Base-by-base conservation (phyloP, 2,113 vertebrate species). In the Microcebus tavaratra region DNA sequence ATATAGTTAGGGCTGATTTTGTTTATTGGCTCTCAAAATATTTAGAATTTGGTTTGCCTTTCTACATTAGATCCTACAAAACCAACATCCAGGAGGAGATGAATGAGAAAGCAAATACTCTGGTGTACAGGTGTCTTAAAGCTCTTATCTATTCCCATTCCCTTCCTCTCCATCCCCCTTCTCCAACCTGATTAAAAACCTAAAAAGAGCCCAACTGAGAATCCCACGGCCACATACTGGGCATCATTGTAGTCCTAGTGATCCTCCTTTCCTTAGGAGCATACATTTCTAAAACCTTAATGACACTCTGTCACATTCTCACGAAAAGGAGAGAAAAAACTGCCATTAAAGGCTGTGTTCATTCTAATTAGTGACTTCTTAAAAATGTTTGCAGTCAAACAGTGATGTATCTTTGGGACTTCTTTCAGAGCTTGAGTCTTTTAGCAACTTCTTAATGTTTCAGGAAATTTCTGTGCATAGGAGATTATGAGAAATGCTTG, bases 211-310 rank as follows among this genome's bases (percentile, higher is more conserved):
- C 95, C 90, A 96, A 94, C 88, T 81, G 97, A 97, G 95, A 97
- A 97, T 78, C 94, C 83, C 89, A 94, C 3, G 39, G 94, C 97
- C 97, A 98, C 97, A 96, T 92, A 98, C 96, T 96, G 98, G 95
- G 97, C 90, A 96, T 97, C 90, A 96, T 81, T 97, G 96, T 97
- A 97, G 88, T 96, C 91, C 96, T 87, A 92, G 97, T 78, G 96
- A 96, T 96, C 90, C 97, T 98, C 97, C 95, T 97, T 96, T 97
- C 97, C 95, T 97, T 94, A 95, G 78, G 95, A 97, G 97, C 87
- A 97, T 97, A 97, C 96, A 98, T 84, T 98, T 97, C 96, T 97
- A 97, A 98, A 98, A 98, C 96, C 96, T 96, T 98, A 97, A 98
- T 96, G 96, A 98, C 95, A 98, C 90, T 65, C 90, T 93, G 81